These are phyloP conservation scores for Tipula helvola DNA, from an alignment of 2,888 invertebrate genomes.

Conservation along the genomic window DNA sequence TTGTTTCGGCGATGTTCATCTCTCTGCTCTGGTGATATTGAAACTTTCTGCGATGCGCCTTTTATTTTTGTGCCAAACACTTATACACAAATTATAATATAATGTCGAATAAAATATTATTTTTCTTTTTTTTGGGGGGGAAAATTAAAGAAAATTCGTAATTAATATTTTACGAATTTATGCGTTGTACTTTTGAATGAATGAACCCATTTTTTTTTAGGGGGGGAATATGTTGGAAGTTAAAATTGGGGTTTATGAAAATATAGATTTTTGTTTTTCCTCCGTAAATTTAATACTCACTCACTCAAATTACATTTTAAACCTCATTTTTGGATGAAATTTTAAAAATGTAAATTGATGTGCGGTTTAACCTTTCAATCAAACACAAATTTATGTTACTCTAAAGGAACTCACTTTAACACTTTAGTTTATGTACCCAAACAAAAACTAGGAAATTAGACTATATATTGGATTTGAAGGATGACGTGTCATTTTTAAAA, in stretches of 20 bases:
- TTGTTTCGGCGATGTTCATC: not conserved
- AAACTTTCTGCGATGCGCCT: not conserved
- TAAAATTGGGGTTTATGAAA: not conserved
- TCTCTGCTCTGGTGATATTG: not conserved
- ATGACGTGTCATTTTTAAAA: not conserved
- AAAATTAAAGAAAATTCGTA: not conserved
- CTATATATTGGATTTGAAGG: not conserved
- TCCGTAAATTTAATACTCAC: not conserved
- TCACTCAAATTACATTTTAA: not conserved
- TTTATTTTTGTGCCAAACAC: not conserved
- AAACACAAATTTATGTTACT: not conserved
- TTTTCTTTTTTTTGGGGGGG: not conserved
- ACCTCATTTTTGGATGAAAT: not conserved
- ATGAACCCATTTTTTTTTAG: not conserved
- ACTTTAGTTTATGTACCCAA: not conserved
- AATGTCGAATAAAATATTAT: not conserved
- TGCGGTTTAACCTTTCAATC: not conserved
- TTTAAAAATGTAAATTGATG: not conserved
- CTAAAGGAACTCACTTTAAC: not conserved
- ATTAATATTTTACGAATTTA: not conserved
- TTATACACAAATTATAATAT: not conserved
- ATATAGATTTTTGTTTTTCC: not conserved
- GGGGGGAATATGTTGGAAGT: not conserved
- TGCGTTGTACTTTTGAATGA: not conserved
- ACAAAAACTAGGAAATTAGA: not conserved